These are phyloP conservation scores for Masnerella sp. DNA, from an alignment of 2,888 invertebrate genomes.

Conservation along the genomic window DNA sequence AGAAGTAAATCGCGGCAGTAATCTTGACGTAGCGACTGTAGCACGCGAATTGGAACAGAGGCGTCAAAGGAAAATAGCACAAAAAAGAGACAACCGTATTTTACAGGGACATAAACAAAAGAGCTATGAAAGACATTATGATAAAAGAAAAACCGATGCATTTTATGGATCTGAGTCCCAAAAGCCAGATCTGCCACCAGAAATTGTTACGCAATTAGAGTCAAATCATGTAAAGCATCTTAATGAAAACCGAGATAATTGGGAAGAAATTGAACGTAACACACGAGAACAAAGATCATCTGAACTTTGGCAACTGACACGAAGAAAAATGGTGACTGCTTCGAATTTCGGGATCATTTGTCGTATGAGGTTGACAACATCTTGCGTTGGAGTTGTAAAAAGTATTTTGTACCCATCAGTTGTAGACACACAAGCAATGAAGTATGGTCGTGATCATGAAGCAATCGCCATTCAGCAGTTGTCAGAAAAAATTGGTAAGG, in stretches of 20 bases:
- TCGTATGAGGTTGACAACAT: conserved; percentile 27
- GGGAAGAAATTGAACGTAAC: conserved; percentile 43
- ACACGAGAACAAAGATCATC: conserved; percentile 49
- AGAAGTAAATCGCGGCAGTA: background rate
- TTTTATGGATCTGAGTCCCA: conserved; percentile 53
- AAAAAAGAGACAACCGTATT: background rate
- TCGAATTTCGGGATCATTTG: conserved; percentile 55
- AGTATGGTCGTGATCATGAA: conserved; percentile 53
- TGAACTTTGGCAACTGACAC: background rate
- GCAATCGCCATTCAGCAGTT: conserved; percentile 20
- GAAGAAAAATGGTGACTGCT: conserved; percentile 53
- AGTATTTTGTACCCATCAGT: conserved; percentile 7
- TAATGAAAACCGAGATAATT: conserved; percentile 24
- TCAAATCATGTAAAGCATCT: conserved; percentile 27
- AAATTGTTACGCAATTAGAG: conserved; percentile 1
- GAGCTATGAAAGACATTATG: too few species aligned
- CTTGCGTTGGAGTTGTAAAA: conserved; percentile 2
- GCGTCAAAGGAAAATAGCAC: background rate
- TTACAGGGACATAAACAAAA: too few species aligned
- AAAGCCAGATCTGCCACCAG: conserved; percentile 44
- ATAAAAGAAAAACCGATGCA: conserved; percentile 27
- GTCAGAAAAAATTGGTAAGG: background rate
- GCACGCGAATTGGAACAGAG: conserved; percentile 9
- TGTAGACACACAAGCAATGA: conserved; percentile 4
- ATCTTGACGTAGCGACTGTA: too few species aligned